Percentiles rank a stretch among this genome's conserved stretches.
Evolutionary conservation across 2,113 vertebrate genomes (phyloP).

Genomic region (Lasiurus borealis): DNA sequence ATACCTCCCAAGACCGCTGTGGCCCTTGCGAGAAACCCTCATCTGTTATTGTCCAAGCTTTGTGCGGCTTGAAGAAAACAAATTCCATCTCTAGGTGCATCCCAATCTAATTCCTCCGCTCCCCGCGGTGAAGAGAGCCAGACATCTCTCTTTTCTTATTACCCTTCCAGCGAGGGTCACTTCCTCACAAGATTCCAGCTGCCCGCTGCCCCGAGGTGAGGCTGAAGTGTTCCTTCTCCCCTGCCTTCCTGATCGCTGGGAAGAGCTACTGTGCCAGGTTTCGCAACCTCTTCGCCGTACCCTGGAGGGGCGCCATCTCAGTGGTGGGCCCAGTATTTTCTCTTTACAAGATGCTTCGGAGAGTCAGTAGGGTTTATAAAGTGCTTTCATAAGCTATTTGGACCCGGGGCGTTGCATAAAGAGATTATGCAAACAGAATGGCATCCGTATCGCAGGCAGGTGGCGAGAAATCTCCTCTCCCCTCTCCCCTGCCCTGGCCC

Average conservation of each 20-base stretch:
- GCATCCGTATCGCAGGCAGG: conserved; percentile 30
- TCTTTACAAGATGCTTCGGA: conserved; percentile 55
- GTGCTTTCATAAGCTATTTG: conserved; percentile 71
- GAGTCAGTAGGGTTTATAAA: conserved; percentile 68
- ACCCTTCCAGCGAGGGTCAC: conserved; percentile 69
- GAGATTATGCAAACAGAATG: conserved; percentile 67
- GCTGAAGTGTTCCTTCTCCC: conserved; percentile 42
- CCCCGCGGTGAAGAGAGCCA: conserved; percentile 63
- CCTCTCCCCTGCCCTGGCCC: conserved; percentile 9
- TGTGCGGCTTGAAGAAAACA: conserved; percentile 67
- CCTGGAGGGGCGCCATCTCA: conserved; percentile 28
- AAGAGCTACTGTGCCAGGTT: conserved; percentile 18
- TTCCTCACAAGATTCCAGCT: conserved; percentile 66
- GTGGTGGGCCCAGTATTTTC: conserved; percentile 54
- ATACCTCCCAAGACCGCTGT: neutral
- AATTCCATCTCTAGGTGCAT: conserved; percentile 67
- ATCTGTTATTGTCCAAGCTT: conserved; percentile 58
- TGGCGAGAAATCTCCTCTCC: conserved; percentile 28
- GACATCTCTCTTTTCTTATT: conserved; percentile 68
- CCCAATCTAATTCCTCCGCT: conserved; percentile 65
- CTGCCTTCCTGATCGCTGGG: conserved; percentile 57
- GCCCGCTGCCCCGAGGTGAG: conserved; percentile 39
- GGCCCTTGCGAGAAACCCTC: conserved; percentile 38
- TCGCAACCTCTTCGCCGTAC: conserved; percentile 7
- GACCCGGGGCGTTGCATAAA: conserved; percentile 66